Evolutionary conservation across 2,888 invertebrate genomes (phyloP).

Genomic region (Operophtera brumata): DNA sequence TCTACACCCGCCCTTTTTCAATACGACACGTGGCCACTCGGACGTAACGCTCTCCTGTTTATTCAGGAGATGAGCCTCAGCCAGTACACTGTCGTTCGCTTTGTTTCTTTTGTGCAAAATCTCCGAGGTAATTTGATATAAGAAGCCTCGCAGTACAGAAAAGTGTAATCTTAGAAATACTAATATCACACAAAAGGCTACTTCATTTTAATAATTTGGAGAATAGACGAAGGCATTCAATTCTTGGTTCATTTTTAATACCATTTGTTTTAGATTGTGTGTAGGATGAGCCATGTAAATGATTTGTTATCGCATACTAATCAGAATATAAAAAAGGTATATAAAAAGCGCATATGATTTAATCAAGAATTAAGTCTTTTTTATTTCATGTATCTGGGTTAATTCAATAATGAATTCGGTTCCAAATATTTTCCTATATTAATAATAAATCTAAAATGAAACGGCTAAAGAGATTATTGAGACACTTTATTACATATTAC

Average conservation of each 20-base stretch:
- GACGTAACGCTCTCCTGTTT: constrained; percentile 26
- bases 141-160: neutral
- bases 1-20: constrained; percentile 24
- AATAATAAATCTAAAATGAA: no score
- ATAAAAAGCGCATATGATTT: constrained; percentile 15
- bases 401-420: no score
- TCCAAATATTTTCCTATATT: neutral
- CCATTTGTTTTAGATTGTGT: constrained; percentile 4
- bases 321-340: constrained; percentile 15
- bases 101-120: constrained; percentile 11
- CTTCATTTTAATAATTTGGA: neutral
- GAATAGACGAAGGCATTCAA: no score
- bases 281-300: constrained; percentile 22
- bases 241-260: constrained; percentile 5
- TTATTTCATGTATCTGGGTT: constrained; percentile 27
- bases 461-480: no score
- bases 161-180: neutral
- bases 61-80: constrained; percentile 15
- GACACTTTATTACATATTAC: no score
- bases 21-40: constrained; percentile 20
- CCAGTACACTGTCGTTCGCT: constrained; percentile 2
- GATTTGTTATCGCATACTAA: constrained; percentile 8
- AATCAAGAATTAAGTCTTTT: constrained; percentile 11
- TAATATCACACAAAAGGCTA: neutral
- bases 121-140: constrained; percentile 4